These are phyloP conservation scores for Streptopelia turtur DNA, from an alignment of 2,797 vertebrate genomes.

Conservation along the genomic window DNA sequence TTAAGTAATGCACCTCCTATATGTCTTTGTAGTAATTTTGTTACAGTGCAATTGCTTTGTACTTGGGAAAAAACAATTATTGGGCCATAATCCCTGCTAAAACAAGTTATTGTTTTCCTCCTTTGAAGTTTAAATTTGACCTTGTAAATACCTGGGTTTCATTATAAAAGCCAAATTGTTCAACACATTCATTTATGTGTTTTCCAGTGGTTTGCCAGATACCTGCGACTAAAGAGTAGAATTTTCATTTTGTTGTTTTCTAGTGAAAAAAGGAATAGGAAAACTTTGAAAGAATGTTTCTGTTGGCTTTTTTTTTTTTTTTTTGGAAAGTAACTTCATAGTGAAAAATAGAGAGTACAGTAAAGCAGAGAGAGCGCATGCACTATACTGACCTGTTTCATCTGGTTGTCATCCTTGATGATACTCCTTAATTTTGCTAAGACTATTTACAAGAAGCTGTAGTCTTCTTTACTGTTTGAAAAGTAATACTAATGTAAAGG, in stretches of 20 bases:
- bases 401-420: constrained; percentile 29
- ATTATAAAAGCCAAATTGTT: constrained; percentile 30
- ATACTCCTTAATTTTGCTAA: constrained; percentile 23
- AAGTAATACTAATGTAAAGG: background rate
- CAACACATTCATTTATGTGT: background rate
- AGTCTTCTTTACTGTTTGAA: background rate
- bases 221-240: background rate
- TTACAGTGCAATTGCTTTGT: background rate
- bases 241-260: background rate
- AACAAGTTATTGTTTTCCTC: constrained; percentile 2
- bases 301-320: constrained; percentile 39
- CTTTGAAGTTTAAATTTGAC: constrained; percentile 54
- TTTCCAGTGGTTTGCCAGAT: background rate
- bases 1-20: background rate
- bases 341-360: background rate
- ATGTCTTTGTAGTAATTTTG: background rate
- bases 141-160: constrained; percentile 60
- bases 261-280: background rate
- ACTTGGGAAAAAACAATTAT: background rate
- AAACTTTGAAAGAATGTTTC: constrained; percentile 6
- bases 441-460: background rate
- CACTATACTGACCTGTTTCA: background rate
- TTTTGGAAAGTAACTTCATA: constrained; percentile 46
- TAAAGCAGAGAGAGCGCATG: background rate
- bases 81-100: background rate